A percentile compares a stretch with the other conserved stretches of the same genome.
Conservation (phyloP, 1,140 invertebrate species). For the Cydia strobilella region DNA sequence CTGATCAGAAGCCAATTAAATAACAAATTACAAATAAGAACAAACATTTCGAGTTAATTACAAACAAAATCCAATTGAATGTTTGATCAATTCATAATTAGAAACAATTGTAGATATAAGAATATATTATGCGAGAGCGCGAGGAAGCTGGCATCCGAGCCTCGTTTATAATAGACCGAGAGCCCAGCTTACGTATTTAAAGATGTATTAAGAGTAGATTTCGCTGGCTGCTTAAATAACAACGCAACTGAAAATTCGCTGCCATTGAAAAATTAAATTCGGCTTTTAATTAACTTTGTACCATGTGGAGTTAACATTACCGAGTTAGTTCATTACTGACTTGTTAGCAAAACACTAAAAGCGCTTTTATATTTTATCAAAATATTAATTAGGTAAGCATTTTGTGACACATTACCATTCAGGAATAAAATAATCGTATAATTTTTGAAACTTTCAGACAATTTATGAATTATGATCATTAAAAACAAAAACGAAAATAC, state of each 20-base stretch:
- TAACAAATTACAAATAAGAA: conserved; percentile 75
- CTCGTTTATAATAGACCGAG: conserved; percentile 54
- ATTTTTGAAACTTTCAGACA: too few species aligned
- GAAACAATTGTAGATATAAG: conserved; percentile 73
- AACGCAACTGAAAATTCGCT: background rate
- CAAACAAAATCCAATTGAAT: conserved; percentile 73
- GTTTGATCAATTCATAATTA: conserved; percentile 72
- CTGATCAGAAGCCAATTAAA: conserved; percentile 73
- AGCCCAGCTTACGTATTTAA: background rate
- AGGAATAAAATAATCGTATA: too few species aligned
- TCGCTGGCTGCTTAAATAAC: background rate
- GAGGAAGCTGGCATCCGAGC: conserved; percentile 51
- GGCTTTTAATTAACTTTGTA: background rate
- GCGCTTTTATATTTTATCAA: too few species aligned
- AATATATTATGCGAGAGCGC: conserved; percentile 62
- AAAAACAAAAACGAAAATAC: too few species aligned
- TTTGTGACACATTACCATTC: too few species aligned
- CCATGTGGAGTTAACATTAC: background rate
- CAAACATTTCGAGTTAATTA: conserved; percentile 70
- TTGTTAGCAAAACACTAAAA: too few species aligned
- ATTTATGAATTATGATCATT: too few species aligned
- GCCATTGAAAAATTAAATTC: background rate
- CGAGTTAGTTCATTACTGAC: too few species aligned
- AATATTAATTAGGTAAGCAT: too few species aligned
- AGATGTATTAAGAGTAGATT: background rate